phyloP scores from a whole-genome alignment of 2,888 invertebrate species.

The Balanococcus diminutus region DNA sequence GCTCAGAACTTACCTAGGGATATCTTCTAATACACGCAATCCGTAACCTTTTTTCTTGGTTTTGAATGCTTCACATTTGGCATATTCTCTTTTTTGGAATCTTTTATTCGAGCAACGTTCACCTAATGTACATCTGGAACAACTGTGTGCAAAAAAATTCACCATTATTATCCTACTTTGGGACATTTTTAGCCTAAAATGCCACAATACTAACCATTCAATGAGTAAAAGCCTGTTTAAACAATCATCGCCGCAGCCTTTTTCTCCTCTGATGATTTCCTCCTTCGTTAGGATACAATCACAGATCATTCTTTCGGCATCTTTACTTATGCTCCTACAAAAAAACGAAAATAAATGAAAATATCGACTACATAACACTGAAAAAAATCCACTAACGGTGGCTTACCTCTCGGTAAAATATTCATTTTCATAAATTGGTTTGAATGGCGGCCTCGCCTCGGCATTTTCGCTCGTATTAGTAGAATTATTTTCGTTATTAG shows the following conservation, averaged over 20 bases:
- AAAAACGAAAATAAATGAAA: constrained; percentile 8
- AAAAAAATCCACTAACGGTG: neutral
- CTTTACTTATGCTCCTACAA: constrained; percentile 53
- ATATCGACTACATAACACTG: neutral
- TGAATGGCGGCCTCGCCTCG: constrained; percentile 16
- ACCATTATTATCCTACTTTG: neutral
- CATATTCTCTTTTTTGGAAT: constrained; percentile 87
- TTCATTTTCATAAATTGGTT: constrained; percentile 44
- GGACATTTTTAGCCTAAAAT: neutral
- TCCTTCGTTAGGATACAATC: constrained; percentile 92
- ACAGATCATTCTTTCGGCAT: constrained; percentile 65
- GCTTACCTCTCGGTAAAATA: constrained; percentile 49
- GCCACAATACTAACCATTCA: constrained; percentile 77
- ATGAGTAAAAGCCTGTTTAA: constrained; percentile 97
- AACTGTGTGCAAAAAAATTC: constrained; percentile 66
- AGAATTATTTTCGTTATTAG: neutral
- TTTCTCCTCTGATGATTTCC: constrained; percentile 80
- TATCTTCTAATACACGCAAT: constrained; percentile 77
- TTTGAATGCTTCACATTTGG: constrained; percentile 82
- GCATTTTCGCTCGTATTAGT: neutral
- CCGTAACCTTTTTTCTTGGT: constrained; percentile 97
- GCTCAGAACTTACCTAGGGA: constrained; percentile 74
- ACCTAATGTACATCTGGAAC: constrained; percentile 85
- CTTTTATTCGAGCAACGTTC: constrained; percentile 92
- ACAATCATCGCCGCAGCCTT: constrained; percentile 94